These are phyloP conservation scores for Eupsittula cactorum DNA, from an alignment of 2,113 vertebrate species.

Conservation along the genomic window DNA sequence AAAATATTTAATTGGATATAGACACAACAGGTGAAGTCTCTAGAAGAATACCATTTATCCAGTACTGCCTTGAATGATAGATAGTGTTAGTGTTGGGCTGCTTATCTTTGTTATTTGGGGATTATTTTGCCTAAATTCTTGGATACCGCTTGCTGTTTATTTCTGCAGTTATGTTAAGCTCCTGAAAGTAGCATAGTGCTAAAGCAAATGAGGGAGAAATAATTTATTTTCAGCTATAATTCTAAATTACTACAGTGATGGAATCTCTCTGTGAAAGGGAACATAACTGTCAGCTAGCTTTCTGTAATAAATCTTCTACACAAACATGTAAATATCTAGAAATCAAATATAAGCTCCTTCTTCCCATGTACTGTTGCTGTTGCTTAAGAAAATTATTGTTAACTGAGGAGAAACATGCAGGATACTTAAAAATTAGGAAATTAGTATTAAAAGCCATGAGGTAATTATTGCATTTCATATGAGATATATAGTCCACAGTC, in stretches of 20 bases:
- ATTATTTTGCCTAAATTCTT: not conserved
- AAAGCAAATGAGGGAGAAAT: not conserved
- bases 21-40: not conserved
- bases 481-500: not conserved
- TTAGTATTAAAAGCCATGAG: not conserved
- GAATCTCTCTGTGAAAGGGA: not conserved
- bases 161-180: not conserved
- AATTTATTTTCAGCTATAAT: not conserved
- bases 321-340: not conserved
- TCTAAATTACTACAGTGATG: not conserved
- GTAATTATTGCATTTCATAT: not conserved
- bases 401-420: not conserved
- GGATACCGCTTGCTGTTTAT: not conserved
- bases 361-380: not conserved
- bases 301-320: not conserved
- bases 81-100: not conserved
- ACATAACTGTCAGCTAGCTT: not conserved
- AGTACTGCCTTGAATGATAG: not conserved
- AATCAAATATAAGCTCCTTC: slow-evolving; percentile 1
- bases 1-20: not conserved
- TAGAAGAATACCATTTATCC: not conserved
- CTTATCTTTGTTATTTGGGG: not conserved
- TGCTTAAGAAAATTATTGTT: not conserved
- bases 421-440: not conserved
- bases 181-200: not conserved